Conservation (phyloP, 2,797 vertebrate genomes). For the Apogon hyalosoma region DNA sequence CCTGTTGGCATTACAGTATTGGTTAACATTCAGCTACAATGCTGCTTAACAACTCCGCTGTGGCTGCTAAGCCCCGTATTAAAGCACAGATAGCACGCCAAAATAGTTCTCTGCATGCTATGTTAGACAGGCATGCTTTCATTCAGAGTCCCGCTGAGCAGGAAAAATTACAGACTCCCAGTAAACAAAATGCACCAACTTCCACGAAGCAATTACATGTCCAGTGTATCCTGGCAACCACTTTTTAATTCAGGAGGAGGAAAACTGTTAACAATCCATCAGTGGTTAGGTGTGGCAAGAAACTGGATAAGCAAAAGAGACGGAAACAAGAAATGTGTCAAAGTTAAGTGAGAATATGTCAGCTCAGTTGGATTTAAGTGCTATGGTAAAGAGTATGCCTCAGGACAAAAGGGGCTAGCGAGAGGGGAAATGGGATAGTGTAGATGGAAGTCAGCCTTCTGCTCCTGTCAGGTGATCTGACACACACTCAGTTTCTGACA, state of each 20-base stretch:
- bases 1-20: constrained; percentile 48
- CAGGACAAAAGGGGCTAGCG: constrained; percentile 46
- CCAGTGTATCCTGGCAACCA: constrained; percentile 35
- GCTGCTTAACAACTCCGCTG: constrained; percentile 62
- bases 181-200: constrained; percentile 18
- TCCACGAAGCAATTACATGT: constrained; percentile 30
- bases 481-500: constrained; percentile 66
- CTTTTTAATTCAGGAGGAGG: neutral
- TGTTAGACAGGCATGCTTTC: constrained; percentile 43
- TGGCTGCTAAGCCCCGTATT: constrained; percentile 65
- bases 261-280: constrained; percentile 22
- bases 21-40: constrained; percentile 69
- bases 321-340: constrained; percentile 48
- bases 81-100: constrained; percentile 56
- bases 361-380: constrained; percentile 57
- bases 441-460: constrained; percentile 46
- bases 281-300: constrained; percentile 19
- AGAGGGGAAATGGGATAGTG: constrained; percentile 38
- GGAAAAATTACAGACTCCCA: constrained; percentile 44
- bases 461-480: constrained; percentile 71
- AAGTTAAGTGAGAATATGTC: constrained; percentile 47
- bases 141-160: constrained; percentile 38
- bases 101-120: constrained; percentile 53
- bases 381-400: constrained; percentile 38
- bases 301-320: constrained; percentile 36